Base-by-base conservation (phyloP, 92 coral and sea anemone species). In the Chrysogorgia sp. region DNA sequence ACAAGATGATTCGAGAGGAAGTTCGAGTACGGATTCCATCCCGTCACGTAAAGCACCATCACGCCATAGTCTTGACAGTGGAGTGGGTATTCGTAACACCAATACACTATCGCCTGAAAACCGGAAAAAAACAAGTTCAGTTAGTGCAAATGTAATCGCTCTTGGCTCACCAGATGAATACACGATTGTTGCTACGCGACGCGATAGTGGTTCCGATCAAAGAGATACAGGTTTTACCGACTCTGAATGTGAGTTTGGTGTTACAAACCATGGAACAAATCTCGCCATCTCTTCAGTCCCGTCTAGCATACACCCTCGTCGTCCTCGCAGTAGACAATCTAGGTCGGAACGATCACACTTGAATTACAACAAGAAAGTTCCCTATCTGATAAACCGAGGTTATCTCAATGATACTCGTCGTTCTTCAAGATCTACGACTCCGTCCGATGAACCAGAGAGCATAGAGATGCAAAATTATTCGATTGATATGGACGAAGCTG, bases 51-150 rank as follows among this genome's bases (percentile, higher is more conserved):
- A 72, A 30, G 90, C 97, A 3, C 90, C 94, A 9, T 96, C 99
- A 34, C 92, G 96, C 4, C 97, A 92, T 72, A 96, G 99, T 76
- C 88, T 96, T 33, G 99, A 96, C 68, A 96, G 99, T 53, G 99
- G 99, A 23, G 99, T 96, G 0, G 99, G 89, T 15, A 83, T 96
- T 56, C 90, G 91, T 20, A 96, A 96, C 80, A 92, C 96, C 19
- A 90, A 87, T 49, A 87, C 48, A 31, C 55, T 72, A 22, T 72
- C 79, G 19, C 65, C 58, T 10, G 60, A 21, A 69, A 69, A 69
- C 29, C 13, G 33, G 30, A 23, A 55, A 4, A 32, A 32, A 69
- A 29, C 88, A 47, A 91, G 88, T 75, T 89, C 92, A 53, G 74
- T 80, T 30, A 79, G 82, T 17, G 77, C 76, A 15, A 83, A 91